Conservation (phyloP, 1,140 invertebrate species). For the Tetramorium parvispinum region DNA sequence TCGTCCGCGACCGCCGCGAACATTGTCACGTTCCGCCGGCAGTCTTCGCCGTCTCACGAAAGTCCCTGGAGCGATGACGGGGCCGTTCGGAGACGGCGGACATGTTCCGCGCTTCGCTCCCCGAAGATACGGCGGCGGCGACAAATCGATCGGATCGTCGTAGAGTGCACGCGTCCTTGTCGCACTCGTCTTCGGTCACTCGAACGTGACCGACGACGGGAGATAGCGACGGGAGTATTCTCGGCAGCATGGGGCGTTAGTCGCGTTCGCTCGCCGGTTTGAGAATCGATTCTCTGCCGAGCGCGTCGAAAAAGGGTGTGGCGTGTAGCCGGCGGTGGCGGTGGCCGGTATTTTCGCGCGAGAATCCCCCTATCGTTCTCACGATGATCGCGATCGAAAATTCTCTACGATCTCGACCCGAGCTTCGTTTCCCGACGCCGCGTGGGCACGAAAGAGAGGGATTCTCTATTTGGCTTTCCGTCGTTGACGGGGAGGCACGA, state of each 20-base stretch:
- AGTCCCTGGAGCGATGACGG: background rate
- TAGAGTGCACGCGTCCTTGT: background rate
- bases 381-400: background rate
- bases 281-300: constrained; percentile 29
- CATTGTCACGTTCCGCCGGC: background rate
- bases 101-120: constrained; percentile 17
- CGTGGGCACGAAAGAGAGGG: background rate
- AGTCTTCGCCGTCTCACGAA: background rate
- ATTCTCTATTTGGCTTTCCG: background rate
- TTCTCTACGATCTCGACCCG: background rate
- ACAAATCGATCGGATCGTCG: constrained; percentile 1
- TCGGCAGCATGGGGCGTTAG: background rate
- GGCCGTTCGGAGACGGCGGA: constrained; percentile 17
- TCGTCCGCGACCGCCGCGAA: background rate
- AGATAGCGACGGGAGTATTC: background rate
- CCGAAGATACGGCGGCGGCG: background rate
- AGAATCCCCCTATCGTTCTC: background rate
- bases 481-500: background rate
- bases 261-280: background rate
- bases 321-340: constrained; percentile 11
- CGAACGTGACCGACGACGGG: background rate
- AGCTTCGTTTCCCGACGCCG: background rate
- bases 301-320: constrained; percentile 49
- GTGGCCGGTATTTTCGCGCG: background rate
- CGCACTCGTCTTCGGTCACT: background rate